phyloP scores from a whole-genome alignment of 1,140 invertebrate species.

The Heliconius nattereri region DNA sequence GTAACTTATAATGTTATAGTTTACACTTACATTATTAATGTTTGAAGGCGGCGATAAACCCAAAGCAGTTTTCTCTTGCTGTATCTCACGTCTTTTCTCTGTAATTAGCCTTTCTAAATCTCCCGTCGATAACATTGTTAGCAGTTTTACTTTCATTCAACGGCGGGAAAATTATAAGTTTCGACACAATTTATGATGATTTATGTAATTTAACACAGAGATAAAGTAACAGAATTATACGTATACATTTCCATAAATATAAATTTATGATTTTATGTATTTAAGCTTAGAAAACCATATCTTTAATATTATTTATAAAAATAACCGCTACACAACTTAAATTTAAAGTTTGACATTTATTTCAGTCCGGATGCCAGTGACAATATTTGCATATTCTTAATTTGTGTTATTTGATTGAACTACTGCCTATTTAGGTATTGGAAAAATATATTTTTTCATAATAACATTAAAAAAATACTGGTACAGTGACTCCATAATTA shows the following conservation, averaged over 20 bases:
- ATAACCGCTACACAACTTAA: neutral
- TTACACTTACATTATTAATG: conserved; percentile 48
- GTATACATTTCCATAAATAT: neutral
- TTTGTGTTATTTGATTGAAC: neutral
- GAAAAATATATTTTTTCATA: neutral
- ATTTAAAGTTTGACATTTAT: conserved; percentile 13
- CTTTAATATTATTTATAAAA: neutral
- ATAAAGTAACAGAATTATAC: neutral
- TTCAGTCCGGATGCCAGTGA: neutral
- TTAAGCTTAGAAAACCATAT: neutral
- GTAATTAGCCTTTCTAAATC: conserved; percentile 77
- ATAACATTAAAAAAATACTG: too few species aligned
- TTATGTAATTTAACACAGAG: neutral
- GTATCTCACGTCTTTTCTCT: conserved; percentile 70
- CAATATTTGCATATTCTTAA: neutral
- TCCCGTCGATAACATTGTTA: conserved; percentile 66
- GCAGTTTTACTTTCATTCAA: conserved; percentile 39
- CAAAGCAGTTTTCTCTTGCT: conserved; percentile 67
- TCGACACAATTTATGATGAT: conserved; percentile 9
- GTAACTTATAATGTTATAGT: neutral
- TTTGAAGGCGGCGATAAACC: conserved; percentile 47
- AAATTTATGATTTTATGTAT: neutral
- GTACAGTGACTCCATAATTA: too few species aligned
- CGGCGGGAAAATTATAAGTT: conserved; percentile 53
- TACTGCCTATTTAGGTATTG: neutral